Percentiles rank a stretch among this genome's conserved stretches.
Conservation (phyloP, 2,888 invertebrate species). For the Tetanocera ferruginea region DNA sequence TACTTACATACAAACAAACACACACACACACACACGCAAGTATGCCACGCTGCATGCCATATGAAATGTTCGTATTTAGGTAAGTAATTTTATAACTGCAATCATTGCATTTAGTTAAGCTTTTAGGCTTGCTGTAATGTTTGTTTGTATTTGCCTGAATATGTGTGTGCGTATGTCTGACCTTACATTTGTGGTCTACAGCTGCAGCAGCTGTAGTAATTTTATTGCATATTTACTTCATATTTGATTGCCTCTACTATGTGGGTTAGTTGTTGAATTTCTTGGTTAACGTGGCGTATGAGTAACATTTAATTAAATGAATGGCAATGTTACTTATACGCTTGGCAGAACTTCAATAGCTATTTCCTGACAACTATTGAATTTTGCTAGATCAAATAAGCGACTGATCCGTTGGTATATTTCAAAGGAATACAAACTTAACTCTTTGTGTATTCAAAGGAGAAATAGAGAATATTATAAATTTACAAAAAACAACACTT, state of each 20-base stretch:
- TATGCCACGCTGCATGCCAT: neutral
- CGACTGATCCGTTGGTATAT: too few relatives aligned
- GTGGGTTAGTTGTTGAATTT: neutral
- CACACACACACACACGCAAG: constrained; percentile 5
- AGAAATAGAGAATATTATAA: too few relatives aligned
- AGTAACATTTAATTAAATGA: neutral
- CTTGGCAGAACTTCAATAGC: too few relatives aligned
- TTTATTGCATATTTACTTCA: neutral
- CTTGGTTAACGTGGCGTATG: constrained; percentile 6
- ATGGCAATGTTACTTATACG: too few relatives aligned
- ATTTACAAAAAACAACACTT: too few relatives aligned
- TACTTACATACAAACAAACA: constrained; percentile 30
- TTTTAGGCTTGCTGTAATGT: neutral
- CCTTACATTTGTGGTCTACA: constrained; percentile 10
- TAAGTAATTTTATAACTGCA: neutral
- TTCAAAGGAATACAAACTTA: too few relatives aligned
- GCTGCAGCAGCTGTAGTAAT: neutral
- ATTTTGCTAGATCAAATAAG: too few relatives aligned
- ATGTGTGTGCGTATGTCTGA: constrained; percentile 20
- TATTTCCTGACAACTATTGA: too few relatives aligned
- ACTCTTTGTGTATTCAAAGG: too few relatives aligned
- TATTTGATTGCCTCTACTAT: neutral
- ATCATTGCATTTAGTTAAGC: neutral
- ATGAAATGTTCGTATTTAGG: too few relatives aligned
- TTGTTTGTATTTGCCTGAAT: neutral